These are phyloP conservation scores for Lepidotrigona ventralis DNA, from an alignment of 1,140 invertebrate genomes.

Conservation along the genomic window DNA sequence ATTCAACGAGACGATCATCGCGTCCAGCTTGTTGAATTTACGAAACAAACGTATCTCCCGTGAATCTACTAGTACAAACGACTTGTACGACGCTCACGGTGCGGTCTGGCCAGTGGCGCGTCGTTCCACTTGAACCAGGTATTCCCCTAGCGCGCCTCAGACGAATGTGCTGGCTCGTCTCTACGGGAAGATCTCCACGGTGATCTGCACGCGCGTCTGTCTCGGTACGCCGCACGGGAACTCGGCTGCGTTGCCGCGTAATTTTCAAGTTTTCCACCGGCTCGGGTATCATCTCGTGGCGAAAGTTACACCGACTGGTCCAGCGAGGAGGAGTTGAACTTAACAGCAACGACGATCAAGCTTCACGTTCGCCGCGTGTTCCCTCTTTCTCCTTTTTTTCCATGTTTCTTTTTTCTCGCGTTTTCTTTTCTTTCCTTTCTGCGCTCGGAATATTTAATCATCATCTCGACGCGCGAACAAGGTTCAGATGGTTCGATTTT, in stretches of 20 bases:
- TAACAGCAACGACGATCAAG: slow-evolving; percentile 19
- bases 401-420: background rate
- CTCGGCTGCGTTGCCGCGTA: slow-evolving; percentile 1
- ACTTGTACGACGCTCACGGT: too few species aligned
- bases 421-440: too few species aligned
- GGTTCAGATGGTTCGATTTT: slow-evolving; percentile 5
- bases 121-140: slow-evolving; percentile 1
- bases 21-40: background rate
- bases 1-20: too few species aligned
- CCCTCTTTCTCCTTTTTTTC: background rate
- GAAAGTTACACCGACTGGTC: slow-evolving; percentile 19
- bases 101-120: background rate
- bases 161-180: background rate
- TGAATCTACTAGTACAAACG: too few species aligned
- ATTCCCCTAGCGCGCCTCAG: background rate
- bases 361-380: slow-evolving; percentile 10
- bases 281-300: background rate
- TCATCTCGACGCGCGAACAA: slow-evolving; percentile 3
- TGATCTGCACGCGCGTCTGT: background rate
- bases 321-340: slow-evolving; percentile 17
- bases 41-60: background rate
- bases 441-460: background rate
- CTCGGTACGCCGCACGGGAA: background rate
- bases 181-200: background rate
- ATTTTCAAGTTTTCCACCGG: slow-evolving; percentile 18